A percentile compares a stretch with the other conserved stretches of the same genome.
Evolutionary conservation across 2,888 invertebrate species (phyloP).

Genomic region (Micoletzkya japonica): DNA sequence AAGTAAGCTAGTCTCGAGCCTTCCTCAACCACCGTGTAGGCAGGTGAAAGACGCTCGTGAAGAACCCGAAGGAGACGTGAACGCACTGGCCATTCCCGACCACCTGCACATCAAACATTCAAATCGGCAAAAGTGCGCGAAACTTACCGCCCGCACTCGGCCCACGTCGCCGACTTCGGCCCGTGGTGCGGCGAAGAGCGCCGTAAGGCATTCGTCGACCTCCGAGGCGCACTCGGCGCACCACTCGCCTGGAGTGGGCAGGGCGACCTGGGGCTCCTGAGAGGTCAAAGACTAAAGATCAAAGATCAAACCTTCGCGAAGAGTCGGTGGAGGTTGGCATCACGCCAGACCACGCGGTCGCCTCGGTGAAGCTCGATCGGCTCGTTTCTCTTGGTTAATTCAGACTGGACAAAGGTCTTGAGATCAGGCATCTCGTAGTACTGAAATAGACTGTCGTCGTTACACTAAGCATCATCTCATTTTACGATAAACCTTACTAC

Average conservation of each 20-base stretch:
- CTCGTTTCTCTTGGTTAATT: background rate
- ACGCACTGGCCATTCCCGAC: conserved; percentile 20
- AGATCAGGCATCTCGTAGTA: background rate
- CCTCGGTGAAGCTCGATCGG: background rate
- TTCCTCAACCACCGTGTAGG: conserved; percentile 15
- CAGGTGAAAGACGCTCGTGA: conserved; percentile 12
- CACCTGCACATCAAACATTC: conserved; percentile 1
- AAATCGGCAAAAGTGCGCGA: background rate
- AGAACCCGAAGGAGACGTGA: conserved; percentile 24
- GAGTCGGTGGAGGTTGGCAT: conserved; percentile 2
- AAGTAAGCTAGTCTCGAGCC: too few relatives aligned
- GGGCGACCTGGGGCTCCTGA: background rate
- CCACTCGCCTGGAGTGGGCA: background rate
- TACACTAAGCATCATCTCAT: too few relatives aligned
- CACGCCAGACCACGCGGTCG: conserved; percentile 13
- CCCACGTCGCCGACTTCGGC: conserved; percentile 5
- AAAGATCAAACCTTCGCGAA: background rate
- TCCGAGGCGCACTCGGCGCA: conserved; percentile 22
- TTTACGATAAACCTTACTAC: too few relatives aligned
- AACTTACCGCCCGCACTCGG: conserved; percentile 3
- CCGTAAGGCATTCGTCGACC: conserved; percentile 4
- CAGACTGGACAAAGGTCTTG: background rate
- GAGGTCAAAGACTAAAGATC: background rate
- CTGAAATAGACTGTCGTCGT: background rate
- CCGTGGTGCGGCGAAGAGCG: background rate